phyloP scores from a whole-genome alignment of 2,888 invertebrate genomes.

The Ptilodon capucinus region DNA sequence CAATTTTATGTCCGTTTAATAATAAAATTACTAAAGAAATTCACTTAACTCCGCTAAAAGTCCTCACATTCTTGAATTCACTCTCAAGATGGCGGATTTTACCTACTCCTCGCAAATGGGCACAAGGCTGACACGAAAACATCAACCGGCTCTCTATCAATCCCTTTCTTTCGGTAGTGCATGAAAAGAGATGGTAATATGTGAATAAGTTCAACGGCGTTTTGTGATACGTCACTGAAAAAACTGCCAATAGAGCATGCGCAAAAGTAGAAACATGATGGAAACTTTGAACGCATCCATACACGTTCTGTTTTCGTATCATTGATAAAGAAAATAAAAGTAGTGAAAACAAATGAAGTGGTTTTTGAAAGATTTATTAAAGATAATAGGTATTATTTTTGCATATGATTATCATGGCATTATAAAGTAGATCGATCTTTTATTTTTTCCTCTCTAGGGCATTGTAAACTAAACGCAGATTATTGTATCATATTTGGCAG shows the following conservation, averaged over 20 bases:
- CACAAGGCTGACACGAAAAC: conserved; percentile 83
- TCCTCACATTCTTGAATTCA: conserved; percentile 84
- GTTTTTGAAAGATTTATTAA: no score
- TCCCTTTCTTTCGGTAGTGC: conserved; percentile 67
- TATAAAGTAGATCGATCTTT: no score
- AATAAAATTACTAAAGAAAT: conserved; percentile 72
- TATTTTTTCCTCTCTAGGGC: no score
- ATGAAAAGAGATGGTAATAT: conserved; percentile 69
- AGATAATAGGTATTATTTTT: no score
- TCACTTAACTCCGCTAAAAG: conserved; percentile 75
- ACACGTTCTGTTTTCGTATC: conserved; percentile 36
- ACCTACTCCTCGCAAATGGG: conserved; percentile 82
- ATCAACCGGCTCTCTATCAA: conserved; percentile 78
- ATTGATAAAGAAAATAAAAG: neutral
- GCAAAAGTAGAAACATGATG: conserved; percentile 53
- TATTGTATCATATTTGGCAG: conserved; percentile 3
- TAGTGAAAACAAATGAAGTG: no score
- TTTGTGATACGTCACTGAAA: conserved; percentile 68
- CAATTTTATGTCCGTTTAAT: conserved; percentile 71
- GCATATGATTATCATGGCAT: no score
- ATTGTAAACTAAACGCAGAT: neutral
- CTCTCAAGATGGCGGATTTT: conserved; percentile 86
- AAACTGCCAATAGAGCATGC: conserved; percentile 75
- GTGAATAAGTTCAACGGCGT: conserved; percentile 65
- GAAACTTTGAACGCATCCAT: conserved; percentile 58